Percentiles rank a stretch among this genome's conserved stretches.
Conservation (phyloP, 2,888 invertebrate species). For the Tetranychus piercei region DNA sequence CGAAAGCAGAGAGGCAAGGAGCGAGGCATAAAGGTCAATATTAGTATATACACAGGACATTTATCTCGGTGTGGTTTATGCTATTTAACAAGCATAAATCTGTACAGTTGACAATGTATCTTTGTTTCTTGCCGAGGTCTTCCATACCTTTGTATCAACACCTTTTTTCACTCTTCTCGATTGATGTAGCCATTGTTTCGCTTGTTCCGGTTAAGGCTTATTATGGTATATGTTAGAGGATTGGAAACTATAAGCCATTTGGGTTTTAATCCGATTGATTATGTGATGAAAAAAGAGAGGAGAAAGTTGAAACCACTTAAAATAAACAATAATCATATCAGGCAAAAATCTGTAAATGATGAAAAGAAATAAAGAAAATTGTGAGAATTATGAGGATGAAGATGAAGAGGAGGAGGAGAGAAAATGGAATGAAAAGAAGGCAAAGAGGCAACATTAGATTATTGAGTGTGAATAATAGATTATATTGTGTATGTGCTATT, state of each 20-base stretch:
- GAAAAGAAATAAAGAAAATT: background rate
- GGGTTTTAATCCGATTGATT: no score
- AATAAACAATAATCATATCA: background rate
- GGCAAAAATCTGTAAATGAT: background rate
- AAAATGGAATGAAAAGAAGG: background rate
- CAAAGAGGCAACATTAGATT: background rate
- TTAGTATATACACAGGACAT: no score
- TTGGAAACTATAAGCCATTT: no score
- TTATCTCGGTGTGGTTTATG: no score
- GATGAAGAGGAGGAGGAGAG: background rate
- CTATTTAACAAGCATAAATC: no score
- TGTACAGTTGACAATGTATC: background rate
- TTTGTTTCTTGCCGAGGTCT: background rate
- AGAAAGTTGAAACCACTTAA: background rate
- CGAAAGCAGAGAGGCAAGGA: no score
- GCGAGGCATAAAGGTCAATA: no score
- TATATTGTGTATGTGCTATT: background rate
- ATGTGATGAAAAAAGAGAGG: no score
- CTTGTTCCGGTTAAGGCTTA: no score
- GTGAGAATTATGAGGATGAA: background rate
- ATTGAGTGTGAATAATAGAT: background rate
- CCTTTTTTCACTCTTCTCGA: no score
- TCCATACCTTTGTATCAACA: background rate
- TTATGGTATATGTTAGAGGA: no score
- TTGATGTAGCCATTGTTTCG: no score